Evolutionary conservation across 2,797 vertebrate genomes (phyloP).

Genomic region (Xenops minutus): DNA sequence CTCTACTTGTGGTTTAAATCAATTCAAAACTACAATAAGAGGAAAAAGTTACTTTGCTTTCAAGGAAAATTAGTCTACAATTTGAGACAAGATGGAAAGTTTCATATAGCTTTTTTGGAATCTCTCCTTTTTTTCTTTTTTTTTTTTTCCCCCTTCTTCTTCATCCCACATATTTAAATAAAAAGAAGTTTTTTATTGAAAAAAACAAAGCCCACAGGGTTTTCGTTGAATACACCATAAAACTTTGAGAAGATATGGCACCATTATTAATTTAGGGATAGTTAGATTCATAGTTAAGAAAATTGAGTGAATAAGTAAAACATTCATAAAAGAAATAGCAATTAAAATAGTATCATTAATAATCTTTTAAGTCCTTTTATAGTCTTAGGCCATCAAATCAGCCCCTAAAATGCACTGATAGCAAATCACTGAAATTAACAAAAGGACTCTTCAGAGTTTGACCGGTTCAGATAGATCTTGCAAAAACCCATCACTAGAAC

Average conservation of each 20-base stretch:
- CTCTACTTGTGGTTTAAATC: background rate
- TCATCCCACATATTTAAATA: background rate
- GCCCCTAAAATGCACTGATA: background rate
- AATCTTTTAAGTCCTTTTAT: background rate
- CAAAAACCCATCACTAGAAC: background rate
- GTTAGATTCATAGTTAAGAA: background rate
- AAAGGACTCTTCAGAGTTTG: background rate
- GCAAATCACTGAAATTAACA: background rate
- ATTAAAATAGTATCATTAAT: background rate
- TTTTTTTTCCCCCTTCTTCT: background rate
- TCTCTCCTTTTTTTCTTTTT: background rate
- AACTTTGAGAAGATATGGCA: background rate
- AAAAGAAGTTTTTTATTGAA: background rate
- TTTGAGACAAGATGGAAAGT: background rate
- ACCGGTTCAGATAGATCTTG: background rate
- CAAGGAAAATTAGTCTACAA: background rate
- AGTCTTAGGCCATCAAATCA: background rate
- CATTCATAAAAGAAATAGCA: background rate
- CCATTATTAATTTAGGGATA: background rate
- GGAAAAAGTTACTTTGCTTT: background rate
- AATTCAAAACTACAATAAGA: background rate
- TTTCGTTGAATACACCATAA: background rate
- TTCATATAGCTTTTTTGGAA: background rate
- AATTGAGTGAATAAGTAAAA: background rate
- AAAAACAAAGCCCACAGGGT: background rate